Evolutionary conservation across 2,797 vertebrate species (phyloP), one percentile per base, ranked within the genome.

Genomic region (Acipenser oxyrinchus): DNA sequence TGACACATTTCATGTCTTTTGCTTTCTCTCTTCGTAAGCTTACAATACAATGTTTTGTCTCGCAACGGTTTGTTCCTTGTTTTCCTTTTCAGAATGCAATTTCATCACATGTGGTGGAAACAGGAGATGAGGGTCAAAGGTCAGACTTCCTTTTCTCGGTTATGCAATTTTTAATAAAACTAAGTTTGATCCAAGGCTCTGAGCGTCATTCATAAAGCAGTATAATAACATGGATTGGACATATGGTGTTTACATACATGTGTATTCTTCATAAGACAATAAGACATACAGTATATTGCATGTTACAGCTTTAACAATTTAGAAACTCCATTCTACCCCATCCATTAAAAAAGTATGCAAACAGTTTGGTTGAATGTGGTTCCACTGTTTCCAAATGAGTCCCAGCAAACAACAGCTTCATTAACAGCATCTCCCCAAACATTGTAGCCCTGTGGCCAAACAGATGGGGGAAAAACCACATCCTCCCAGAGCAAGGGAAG

Each of bases 61-160:
- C 4, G 37, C 37, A 37, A 37, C 5, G 37, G 37, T 37, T 4
- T 37, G 37, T 37, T 37, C 37, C 37, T 37, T 37, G 37, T 37
- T 37, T 37, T 37, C 37, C 37, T 4, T 37, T 37, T 37, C 37
- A 58, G 55, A 58, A 58, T 58, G 10, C 55, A 58, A n/a, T 58
- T 79, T 77, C 74, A 79, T 81, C 75, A 78, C 73, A 75, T 69
- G 37, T 37, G 37, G 37, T 37, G 5, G 37, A 37, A 37, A 37
- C 37, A 37, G 2, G 18, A 18, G 18, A 18, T 18, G 62, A 51
- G 50, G 78, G 77, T 72, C 74, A 77, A 58, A 67, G 71, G 78
- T 79, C 78, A 79, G 73, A 76, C 79, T 81, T 81, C 78, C 78
- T 77, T 77, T 81, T 81, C 80, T 78, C 76, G 78, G 78, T 81